Base-by-base conservation (phyloP, 2,888 invertebrate species). In the Tupiocoris notatus region DNA sequence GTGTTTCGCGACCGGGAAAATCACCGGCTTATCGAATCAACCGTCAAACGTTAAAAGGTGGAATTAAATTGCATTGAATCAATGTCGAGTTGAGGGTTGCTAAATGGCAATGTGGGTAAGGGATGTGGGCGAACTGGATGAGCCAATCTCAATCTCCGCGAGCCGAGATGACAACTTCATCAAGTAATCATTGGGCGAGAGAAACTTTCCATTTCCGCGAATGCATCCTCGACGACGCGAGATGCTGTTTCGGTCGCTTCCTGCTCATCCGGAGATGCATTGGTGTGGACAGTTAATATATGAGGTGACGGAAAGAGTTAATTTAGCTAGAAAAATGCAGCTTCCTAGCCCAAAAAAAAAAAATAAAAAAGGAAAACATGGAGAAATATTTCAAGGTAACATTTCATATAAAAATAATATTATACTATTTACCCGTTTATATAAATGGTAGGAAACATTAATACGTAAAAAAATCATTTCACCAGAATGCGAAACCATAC, bases 21-120 rank as follows among this genome's bases (percentile, higher is more conserved):
- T 79, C 77, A 77, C 78, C 73, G 66, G 58, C 54, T 79, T 77
- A 79, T 79, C 73, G 74, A 79, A 79, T 79, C 77, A 78, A 77
- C 39, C 68, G 76, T 57, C 77, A 78, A 79, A 78, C 78, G 77
- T 78, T 78, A 79, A 79, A 70, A 70, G 65, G 76, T 76, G 77
- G 76, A 70, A 78, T 79, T 79, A 78, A 79, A 78, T 79, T 79
- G 75, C 63, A 78, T 78, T 77, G 73, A 64, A 74, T 77, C 76
- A 76, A 76, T 76, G 39, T 39, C 39, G 39, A 39, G 39, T 39
- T 39, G 39, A 39, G 39, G 39, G 39, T 39, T 39, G 39, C 39
- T 39, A 39, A 39, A 3, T 39, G 39, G 39, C 39, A 39, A 39
- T 39, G 39, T 39, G 39, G 39, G 39, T 12, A 12, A 39, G 12